Percentiles rank a stretch among this genome's conserved stretches.
phyloP scores from a whole-genome alignment of 2,888 invertebrate genomes.

The Catocala sponsa region DNA sequence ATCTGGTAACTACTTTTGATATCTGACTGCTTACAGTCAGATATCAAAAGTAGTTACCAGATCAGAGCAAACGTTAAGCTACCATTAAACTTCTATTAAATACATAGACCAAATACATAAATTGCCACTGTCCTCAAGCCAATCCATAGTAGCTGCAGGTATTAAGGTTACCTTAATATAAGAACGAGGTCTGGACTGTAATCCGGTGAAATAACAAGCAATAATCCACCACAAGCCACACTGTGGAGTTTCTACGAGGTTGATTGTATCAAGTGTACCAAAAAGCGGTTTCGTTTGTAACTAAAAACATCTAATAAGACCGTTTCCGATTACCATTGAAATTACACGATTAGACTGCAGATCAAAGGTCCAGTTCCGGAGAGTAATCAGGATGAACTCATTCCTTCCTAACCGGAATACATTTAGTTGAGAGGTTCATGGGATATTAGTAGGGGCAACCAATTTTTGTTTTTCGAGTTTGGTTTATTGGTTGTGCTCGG shows the following conservation, averaged over 20 bases:
- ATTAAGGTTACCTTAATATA: conserved; percentile 4
- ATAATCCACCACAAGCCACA: neutral
- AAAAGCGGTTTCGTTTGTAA: conserved; percentile 29
- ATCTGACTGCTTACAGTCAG: no score
- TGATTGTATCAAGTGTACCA: neutral
- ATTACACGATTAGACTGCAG: conserved; percentile 38
- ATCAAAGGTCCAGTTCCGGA: conserved; percentile 36
- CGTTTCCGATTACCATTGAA: conserved; percentile 46
- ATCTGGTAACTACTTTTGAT: no score
- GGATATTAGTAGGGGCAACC: conserved; percentile 6
- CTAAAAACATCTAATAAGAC: conserved; percentile 39
- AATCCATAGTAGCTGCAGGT: neutral
- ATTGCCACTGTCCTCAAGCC: conserved; percentile 2
- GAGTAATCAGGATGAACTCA: conserved; percentile 26
- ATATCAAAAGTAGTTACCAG: no score
- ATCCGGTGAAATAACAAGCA: conserved; percentile 1
- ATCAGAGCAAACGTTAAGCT: no score
- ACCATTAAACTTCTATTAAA: no score
- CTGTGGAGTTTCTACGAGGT: neutral
- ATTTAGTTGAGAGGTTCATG: conserved; percentile 23
- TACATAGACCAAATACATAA: neutral
- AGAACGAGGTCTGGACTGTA: neutral
- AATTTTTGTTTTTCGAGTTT: conserved; percentile 3
- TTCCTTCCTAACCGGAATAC: conserved; percentile 24
- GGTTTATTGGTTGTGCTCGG: no score